Conservation (phyloP, 1,140 invertebrate genomes). For the Harlomillsia oculata region DNA sequence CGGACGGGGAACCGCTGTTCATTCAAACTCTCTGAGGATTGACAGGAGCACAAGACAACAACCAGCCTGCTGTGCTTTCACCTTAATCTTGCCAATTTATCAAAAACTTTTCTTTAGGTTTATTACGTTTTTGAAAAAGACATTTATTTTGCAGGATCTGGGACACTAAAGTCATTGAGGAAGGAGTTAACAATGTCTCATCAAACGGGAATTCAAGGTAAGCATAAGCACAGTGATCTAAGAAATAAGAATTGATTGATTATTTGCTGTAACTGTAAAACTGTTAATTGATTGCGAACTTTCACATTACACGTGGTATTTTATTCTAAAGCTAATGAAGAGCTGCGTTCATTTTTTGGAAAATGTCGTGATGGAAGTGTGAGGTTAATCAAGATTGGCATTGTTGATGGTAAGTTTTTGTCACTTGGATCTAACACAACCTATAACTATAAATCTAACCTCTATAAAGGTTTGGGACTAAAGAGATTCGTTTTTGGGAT, state of each 20-base stretch:
- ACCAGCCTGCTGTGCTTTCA: no score
- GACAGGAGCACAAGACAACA: no score
- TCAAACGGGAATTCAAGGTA: constrained; percentile 66
- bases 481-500: constrained; percentile 6
- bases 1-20: no score
- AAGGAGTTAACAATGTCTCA: no score
- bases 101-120: no score
- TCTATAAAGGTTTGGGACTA: no score
- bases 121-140: no score
- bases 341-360: constrained; percentile 66
- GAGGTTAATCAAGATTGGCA: constrained; percentile 68
- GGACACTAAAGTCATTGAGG: no score
- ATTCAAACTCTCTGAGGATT: no score
- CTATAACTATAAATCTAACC: no score
- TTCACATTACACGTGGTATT: neutral
- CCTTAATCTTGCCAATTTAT: no score
- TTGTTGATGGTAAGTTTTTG: constrained; percentile 65
- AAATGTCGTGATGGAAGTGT: constrained; percentile 72
- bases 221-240: neutral
- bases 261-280: constrained; percentile 18
- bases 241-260: neutral
- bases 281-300: constrained; percentile 22
- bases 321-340: constrained; percentile 60
- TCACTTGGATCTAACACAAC: neutral
- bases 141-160: no score